Base-by-base conservation (phyloP, 35 echinoderm and acorn worm genomes). In the Anneissia japonica region DNA sequence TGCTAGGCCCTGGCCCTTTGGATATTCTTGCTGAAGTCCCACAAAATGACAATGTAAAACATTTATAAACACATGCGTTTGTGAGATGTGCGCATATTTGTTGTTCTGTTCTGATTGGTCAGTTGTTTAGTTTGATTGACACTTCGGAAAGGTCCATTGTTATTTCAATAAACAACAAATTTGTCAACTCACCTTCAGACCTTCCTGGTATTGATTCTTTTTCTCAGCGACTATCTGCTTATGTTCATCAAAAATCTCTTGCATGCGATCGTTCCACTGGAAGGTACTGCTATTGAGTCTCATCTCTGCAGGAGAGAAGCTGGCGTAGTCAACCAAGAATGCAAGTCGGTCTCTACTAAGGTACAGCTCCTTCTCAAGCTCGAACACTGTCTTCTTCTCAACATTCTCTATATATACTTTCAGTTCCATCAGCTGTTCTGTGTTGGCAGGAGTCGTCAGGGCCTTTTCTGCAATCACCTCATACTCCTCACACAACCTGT, bases 221-320 rank as follows among this genome's bases (percentile, higher is more conserved):
- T 98, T 98, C 79, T 98, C 95, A 37, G 87, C 82, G 32, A 94
- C 83, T 43, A 98, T 98, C 78, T 92, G 87, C 73, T 79, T 91
- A 35, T 98, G 92, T 76, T 98, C 95, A 17, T 46, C 38, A 75
- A 98, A 98, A 29, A 98, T 98, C 86, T 98, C 95, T 72, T 92
- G 95, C 91, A 98, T 93, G 16, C 95, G 89, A 75, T 90, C 95
- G 79, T 98, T 92, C 95, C 95, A 98, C 74, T 98, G 95, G 51
- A 98, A 98, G 32, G 95, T 90, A 74, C 95, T 98, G 86, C 91
- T 98, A 83, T 98, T 98, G 0, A 98, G 91, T 30, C 95, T 86
- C 82, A 94, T 98, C 89, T 98, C 95, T 29, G 95, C 95, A 16
- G 95, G 95, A 21, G 95, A 98, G 89, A 98, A 98, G 39, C 86